phyloP scores from a whole-genome alignment of 2,888 invertebrate species.

The Panzeria rudis region DNA sequence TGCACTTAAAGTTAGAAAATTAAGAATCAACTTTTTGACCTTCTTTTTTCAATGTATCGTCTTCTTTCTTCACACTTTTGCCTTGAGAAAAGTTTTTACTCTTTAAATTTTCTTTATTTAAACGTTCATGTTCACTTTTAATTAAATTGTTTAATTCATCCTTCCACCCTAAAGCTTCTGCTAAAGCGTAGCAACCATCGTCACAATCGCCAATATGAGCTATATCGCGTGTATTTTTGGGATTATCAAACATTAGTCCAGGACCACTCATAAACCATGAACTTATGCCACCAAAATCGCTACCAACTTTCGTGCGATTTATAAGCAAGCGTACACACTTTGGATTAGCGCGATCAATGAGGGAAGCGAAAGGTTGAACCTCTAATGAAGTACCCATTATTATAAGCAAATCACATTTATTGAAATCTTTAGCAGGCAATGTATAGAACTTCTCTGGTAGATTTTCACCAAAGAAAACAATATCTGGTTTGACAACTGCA shows the following conservation, averaged over 20 bases:
- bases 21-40: slow-evolving; percentile 11
- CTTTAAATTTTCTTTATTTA: slow-evolving; percentile 80
- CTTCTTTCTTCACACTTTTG: neutral
- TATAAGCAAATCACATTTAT: slow-evolving; percentile 94
- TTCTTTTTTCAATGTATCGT: slow-evolving; percentile 12
- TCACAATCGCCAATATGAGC: slow-evolving; percentile 93
- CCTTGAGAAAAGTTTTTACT: slow-evolving; percentile 1
- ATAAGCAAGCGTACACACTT: slow-evolving; percentile 93
- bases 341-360: slow-evolving; percentile 90
- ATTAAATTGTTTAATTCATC: slow-evolving; percentile 87
- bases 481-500: slow-evolving; percentile 95
- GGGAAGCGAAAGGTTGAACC: slow-evolving; percentile 97
- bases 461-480: slow-evolving; percentile 97
- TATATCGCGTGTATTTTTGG: slow-evolving; percentile 88
- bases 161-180: slow-evolving; percentile 91
- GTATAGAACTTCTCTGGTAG: slow-evolving; percentile 91
- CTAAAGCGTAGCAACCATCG: slow-evolving; percentile 89
- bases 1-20: slow-evolving; percentile 36
- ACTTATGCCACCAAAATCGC: slow-evolving; percentile 78
- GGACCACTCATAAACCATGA: slow-evolving; percentile 83
- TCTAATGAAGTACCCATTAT: slow-evolving; percentile 97
- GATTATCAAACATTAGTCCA: slow-evolving; percentile 87
- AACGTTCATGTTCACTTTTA: slow-evolving; percentile 85
- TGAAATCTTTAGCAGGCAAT: slow-evolving; percentile 89
- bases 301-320: slow-evolving; percentile 91